Evolutionary conservation across 1,140 invertebrate species (phyloP).

Genomic region (Hypothenemus hampei): DNA sequence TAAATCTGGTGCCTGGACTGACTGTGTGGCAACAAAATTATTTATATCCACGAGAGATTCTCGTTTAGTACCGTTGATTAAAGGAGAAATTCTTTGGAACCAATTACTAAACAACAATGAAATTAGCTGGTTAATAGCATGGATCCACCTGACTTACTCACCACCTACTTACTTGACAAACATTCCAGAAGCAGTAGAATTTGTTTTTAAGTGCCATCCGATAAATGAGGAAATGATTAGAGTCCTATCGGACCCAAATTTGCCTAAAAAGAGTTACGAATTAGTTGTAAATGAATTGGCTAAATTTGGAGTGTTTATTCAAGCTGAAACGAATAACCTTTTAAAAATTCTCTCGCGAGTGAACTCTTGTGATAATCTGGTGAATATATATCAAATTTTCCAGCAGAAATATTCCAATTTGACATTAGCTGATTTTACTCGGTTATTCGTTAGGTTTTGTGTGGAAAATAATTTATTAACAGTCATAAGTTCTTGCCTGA

Average conservation of each 20-base stretch:
- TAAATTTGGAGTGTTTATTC: slow-evolving; percentile 51
- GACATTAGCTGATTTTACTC: slow-evolving; percentile 50
- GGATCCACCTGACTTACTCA: slow-evolving; percentile 49
- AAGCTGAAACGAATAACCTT: slow-evolving; percentile 49
- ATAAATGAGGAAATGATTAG: slow-evolving; percentile 57
- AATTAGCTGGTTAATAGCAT: slow-evolving; percentile 50
- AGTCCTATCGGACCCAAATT: slow-evolving; percentile 19
- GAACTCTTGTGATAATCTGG: slow-evolving; percentile 49
- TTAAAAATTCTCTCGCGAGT: slow-evolving; percentile 52
- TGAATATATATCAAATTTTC: slow-evolving; percentile 52
- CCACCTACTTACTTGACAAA: slow-evolving; percentile 45
- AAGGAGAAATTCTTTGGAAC: slow-evolving; percentile 49
- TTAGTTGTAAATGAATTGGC: slow-evolving; percentile 47
- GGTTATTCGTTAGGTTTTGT: slow-evolving; percentile 51
- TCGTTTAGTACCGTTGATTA: slow-evolving; percentile 48
- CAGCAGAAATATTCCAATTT: slow-evolving; percentile 51
- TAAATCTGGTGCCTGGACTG: slow-evolving; percentile 49
- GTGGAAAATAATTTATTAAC: slow-evolving; percentile 51
- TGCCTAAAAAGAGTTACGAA: slow-evolving; percentile 16
- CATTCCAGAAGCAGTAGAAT: slow-evolving; percentile 47
- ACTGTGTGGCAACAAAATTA: slow-evolving; percentile 49
- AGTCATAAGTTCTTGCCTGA: slow-evolving; percentile 49
- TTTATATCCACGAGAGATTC: slow-evolving; percentile 55
- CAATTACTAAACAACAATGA: slow-evolving; percentile 49
- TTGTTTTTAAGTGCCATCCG: slow-evolving; percentile 50